Evolutionary conservation across 2,797 vertebrate species (phyloP).

Genomic region (Pipistrellus pygmaeus): DNA sequence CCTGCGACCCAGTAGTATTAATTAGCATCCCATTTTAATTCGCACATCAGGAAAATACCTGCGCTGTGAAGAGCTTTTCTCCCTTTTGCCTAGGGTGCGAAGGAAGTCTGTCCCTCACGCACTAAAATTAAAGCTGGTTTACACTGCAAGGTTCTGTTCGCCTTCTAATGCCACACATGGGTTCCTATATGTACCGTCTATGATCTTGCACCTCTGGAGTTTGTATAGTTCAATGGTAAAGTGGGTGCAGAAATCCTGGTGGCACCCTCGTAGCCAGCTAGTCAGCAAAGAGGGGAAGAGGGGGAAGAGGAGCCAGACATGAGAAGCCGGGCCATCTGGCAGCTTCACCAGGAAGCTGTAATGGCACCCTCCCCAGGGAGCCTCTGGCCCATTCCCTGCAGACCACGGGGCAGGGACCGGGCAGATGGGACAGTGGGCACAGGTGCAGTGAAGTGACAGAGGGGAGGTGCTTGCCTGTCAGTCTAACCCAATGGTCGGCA

Average conservation of each 20-base stretch:
- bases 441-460: no score
- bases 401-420: no score
- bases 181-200: not conserved
- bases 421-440: accelerated
- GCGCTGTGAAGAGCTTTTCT: conserved; percentile 45
- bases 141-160: not conserved
- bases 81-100: not conserved
- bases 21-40: conserved; percentile 84
- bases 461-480: no score
- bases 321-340: no score
- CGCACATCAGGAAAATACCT: conserved; percentile 69
- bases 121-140: conserved; percentile 45
- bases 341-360: no score
- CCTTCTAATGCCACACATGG: not conserved
- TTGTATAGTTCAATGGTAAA: not conserved
- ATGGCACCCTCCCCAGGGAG: no score
- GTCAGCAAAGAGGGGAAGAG: no score
- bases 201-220: not conserved
- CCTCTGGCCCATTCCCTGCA: no score
- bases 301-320: no score
- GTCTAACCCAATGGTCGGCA: no score
- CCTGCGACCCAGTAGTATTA: conserved; percentile 78
- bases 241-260: conserved; percentile 21
- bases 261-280: no score
- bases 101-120: conserved; percentile 25